These are phyloP conservation scores for Lepus americanus DNA, from an alignment of 2,113 vertebrate species.

Conservation along the genomic window DNA sequence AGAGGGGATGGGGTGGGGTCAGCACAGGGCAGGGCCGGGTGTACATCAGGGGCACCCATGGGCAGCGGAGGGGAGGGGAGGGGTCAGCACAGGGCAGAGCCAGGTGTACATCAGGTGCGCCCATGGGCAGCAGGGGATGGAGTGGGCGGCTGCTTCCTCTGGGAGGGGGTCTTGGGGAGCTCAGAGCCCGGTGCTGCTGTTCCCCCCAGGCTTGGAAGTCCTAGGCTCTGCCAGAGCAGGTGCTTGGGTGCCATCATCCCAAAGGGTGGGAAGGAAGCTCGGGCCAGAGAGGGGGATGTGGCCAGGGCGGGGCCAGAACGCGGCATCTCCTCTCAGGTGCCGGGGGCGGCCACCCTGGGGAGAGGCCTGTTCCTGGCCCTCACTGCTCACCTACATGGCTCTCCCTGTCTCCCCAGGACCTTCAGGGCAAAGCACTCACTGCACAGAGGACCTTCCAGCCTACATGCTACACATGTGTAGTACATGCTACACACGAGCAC, in stretches of 20 bases:
- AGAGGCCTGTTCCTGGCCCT: not conserved
- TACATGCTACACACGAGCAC: no score
- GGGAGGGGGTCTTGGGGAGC: not conserved
- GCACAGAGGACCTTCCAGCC: no score
- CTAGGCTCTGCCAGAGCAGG: not conserved
- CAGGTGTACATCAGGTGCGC: not conserved
- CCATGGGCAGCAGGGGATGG: not conserved
- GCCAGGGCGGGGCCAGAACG: not conserved
- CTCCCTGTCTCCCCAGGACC: not conserved
- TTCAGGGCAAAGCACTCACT: not conserved
- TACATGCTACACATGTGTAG: not conserved
- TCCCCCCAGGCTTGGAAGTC: no score
- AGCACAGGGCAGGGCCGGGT: no score
- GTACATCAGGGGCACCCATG: no score
- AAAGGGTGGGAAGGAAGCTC: not conserved
- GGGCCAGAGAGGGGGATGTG: not conserved
- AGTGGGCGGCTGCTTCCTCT: not conserved
- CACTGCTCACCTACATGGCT: fast-evolving
- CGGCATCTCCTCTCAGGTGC: not conserved
- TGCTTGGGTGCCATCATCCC: not conserved
- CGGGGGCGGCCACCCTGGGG: not conserved
- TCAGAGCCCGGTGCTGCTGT: not conserved
- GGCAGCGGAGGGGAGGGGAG: no score
- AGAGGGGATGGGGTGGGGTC: no score
- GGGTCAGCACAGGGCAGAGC: no score